Percentiles rank a stretch among this genome's conserved stretches.
phyloP scores from a whole-genome alignment of 2,888 invertebrate species.

The Temnothorax ravouxi region DNA sequence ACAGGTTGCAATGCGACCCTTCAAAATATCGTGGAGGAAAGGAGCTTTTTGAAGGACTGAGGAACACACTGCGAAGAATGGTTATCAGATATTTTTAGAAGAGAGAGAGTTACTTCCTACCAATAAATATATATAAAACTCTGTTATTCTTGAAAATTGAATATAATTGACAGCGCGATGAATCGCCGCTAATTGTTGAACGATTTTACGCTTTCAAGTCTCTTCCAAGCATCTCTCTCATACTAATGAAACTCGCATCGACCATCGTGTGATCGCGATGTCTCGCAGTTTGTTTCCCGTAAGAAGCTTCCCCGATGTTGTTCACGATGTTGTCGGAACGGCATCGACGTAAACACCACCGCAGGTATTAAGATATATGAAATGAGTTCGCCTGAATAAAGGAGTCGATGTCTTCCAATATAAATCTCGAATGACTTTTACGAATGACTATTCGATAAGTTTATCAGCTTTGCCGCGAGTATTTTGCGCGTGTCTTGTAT shows the following conservation, averaged over 20 bases:
- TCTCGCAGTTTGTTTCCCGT: constrained; percentile 12
- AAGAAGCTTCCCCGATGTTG: constrained; percentile 43
- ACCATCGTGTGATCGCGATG: background rate
- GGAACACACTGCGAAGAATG: background rate
- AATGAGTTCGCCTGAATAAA: constrained; percentile 3
- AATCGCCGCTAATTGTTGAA: background rate
- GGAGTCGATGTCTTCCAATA: constrained; percentile 21
- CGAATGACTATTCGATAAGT: background rate
- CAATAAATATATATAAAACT: background rate
- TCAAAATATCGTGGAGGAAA: constrained; percentile 9
- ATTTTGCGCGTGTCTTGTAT: background rate
- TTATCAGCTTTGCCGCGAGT: background rate
- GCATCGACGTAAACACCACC: constrained; percentile 31
- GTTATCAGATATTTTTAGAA: background rate
- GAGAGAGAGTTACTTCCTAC: background rate
- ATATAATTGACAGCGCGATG: background rate
- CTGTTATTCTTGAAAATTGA: background rate
- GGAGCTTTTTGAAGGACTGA: background rate
- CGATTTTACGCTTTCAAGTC: background rate
- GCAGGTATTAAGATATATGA: constrained; percentile 23
- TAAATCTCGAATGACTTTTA: constrained; percentile 32
- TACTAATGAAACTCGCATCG: background rate
- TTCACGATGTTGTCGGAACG: constrained; percentile 27
- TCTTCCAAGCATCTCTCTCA: background rate
- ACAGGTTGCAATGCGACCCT: constrained; percentile 19